Conservation (phyloP, 2,888 invertebrate genomes). For the Gandaritis pyraliata region DNA sequence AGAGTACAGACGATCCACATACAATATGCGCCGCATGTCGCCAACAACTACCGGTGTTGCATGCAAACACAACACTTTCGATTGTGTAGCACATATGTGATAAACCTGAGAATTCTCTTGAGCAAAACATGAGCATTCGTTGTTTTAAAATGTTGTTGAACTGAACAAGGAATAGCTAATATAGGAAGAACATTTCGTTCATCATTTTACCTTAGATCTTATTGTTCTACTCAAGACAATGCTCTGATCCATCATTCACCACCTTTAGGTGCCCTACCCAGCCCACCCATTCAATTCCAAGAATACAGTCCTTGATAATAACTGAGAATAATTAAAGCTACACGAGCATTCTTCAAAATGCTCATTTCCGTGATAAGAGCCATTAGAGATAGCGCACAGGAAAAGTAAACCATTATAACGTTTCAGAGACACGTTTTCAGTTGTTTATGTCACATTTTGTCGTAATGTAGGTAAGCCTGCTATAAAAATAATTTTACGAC, state of each 20-base stretch:
- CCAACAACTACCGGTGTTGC: slow-evolving; percentile 56
- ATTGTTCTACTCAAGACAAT: too few relatives aligned
- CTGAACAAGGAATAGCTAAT: background rate
- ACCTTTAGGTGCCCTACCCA: background rate
- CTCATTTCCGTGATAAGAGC: slow-evolving; percentile 40
- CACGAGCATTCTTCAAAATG: slow-evolving; percentile 30
- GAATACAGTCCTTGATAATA: slow-evolving; percentile 20
- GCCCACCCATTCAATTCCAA: slow-evolving; percentile 14
- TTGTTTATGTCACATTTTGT: slow-evolving; percentile 36
- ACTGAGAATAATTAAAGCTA: slow-evolving; percentile 24
- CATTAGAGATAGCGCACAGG: slow-evolving; percentile 40
- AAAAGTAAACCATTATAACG: slow-evolving; percentile 39
- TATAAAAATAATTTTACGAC: slow-evolving; percentile 41
- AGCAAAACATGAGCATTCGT: background rate
- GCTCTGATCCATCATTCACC: background rate
- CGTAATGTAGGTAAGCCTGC: slow-evolving; percentile 30
- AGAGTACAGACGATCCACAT: slow-evolving; percentile 35
- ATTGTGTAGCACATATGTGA: slow-evolving; percentile 50
- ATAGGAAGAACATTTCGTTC: too few relatives aligned
- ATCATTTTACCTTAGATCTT: too few relatives aligned
- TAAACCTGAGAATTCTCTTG: background rate
- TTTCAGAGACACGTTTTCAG: slow-evolving; percentile 38
- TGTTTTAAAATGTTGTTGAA: background rate
- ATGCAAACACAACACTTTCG: slow-evolving; percentile 77
- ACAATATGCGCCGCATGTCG: slow-evolving; percentile 63